These are phyloP conservation scores for Australoheros scitulus DNA, from an alignment of 2,113 vertebrate species.

Conservation along the genomic window DNA sequence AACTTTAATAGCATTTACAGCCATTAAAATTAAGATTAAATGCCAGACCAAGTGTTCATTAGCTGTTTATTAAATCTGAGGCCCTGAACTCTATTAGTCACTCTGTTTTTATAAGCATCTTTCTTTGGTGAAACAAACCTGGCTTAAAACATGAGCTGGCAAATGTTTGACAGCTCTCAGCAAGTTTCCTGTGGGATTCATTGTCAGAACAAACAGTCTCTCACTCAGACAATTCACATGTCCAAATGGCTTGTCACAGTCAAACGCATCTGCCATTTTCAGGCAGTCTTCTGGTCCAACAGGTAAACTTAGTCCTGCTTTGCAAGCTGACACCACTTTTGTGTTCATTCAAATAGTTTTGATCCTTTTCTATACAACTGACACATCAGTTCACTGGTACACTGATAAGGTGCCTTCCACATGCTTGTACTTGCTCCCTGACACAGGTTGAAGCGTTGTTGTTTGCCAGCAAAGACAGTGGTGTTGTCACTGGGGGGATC, in stretches of 20 bases:
- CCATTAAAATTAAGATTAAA: no score
- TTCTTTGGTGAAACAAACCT: constrained; percentile 45
- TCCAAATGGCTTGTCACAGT: constrained; percentile 49
- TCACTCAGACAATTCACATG: constrained; percentile 56
- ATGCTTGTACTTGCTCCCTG: constrained; percentile 72
- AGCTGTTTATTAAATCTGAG: no score
- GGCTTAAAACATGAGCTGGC: constrained; percentile 50
- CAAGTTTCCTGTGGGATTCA: constrained; percentile 29
- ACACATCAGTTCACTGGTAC: constrained; percentile 64
- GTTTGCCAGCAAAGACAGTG: constrained; percentile 58
- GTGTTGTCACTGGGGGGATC: constrained; percentile 48
- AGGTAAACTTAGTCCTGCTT: constrained; percentile 52
- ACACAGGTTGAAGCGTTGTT: constrained; percentile 39
- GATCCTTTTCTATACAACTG: constrained; percentile 47
- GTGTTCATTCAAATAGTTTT: constrained; percentile 58
- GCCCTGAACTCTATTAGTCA: constrained; percentile 17
- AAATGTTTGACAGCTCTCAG: constrained; percentile 47
- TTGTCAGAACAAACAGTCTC: constrained; percentile 61
- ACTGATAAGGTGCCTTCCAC: constrained; percentile 63
- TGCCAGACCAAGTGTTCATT: no score
- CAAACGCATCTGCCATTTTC: constrained; percentile 41
- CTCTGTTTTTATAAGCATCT: constrained; percentile 53
- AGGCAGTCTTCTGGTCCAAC: constrained; percentile 38
- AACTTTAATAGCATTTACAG: no score
- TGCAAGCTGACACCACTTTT: constrained; percentile 56